Conservation (phyloP, 1,140 invertebrate genomes). For the Eueides isabella region DNA sequence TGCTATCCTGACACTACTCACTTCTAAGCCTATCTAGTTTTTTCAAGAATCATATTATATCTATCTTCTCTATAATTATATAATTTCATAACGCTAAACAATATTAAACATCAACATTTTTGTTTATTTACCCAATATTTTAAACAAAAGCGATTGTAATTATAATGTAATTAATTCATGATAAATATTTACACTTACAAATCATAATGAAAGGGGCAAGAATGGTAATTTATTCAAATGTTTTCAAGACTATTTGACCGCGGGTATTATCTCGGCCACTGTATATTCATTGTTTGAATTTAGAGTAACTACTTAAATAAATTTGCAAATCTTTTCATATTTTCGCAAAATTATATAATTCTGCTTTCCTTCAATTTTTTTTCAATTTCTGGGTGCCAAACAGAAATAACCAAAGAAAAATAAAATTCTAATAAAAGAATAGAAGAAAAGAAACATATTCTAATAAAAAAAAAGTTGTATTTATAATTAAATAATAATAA, state of each 20-base stretch:
- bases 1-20: too few relatives aligned
- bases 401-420: too few relatives aligned
- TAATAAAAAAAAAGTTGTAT: too few relatives aligned
- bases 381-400: too few relatives aligned
- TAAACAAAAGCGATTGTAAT: slow-evolving; percentile 4
- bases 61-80: background rate
- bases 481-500: background rate
- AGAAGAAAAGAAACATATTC: too few relatives aligned
- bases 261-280: slow-evolving; percentile 26
- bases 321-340: background rate
- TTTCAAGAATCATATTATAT: too few relatives aligned
- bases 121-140: background rate
- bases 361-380: too few relatives aligned
- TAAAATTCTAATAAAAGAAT: too few relatives aligned
- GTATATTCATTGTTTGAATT: slow-evolving; percentile 17
- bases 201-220: slow-evolving; percentile 22
- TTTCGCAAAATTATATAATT: background rate
- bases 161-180: slow-evolving; percentile 22
- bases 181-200: slow-evolving; percentile 33
- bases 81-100: background rate
- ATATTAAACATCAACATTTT: background rate
- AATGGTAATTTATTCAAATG: slow-evolving; percentile 46
- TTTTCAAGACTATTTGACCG: slow-evolving; percentile 42
- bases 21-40: too few relatives aligned
- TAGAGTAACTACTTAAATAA: slow-evolving; percentile 7